These are phyloP conservation scores for Dicyrtoma fusca DNA, from an alignment of 2,888 invertebrate species.

Conservation along the genomic window DNA sequence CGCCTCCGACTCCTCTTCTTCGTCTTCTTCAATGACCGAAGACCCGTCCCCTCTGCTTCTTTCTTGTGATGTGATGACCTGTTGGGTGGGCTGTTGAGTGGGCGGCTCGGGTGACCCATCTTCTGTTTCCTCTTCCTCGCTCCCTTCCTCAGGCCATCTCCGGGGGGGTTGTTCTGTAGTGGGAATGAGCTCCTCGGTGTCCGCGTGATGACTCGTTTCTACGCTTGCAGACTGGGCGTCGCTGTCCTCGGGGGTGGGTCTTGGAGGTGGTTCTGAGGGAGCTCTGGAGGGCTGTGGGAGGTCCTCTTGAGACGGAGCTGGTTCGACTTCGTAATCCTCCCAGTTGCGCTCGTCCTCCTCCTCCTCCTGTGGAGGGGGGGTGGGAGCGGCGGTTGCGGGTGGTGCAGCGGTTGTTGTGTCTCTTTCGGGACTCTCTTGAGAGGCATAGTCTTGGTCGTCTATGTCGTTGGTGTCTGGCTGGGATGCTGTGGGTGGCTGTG, in stretches of 20 bases:
- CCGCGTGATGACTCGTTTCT: not conserved
- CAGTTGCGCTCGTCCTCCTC: too few species aligned
- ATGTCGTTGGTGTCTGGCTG: not conserved
- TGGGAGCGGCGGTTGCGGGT: not conserved
- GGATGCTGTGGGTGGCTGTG: not conserved
- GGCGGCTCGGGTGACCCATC: too few species aligned
- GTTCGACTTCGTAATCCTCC: too few species aligned
- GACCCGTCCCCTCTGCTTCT: not conserved
- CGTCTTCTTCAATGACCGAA: not conserved
- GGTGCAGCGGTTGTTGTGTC: constrained; percentile 5
- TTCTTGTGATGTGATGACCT: too few species aligned
- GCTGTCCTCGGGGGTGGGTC: not conserved
- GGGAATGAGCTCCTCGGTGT: not conserved
- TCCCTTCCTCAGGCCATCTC: not conserved
- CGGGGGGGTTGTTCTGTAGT: not conserved
- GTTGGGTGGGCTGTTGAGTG: too few species aligned
- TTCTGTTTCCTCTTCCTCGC: constrained; percentile 5
- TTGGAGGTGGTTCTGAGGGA: not conserved
- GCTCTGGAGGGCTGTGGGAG: too few species aligned
- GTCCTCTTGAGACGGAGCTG: too few species aligned
- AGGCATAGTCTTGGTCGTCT: not conserved
- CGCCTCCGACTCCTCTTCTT: constrained; percentile 6
- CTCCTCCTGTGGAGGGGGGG: not conserved
- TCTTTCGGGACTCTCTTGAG: not conserved
- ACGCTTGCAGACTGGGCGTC: not conserved